Percentiles rank a stretch among this genome's conserved stretches.
These are phyloP conservation scores for Halocaridina rubra DNA, from an alignment of 2,888 invertebrate genomes.

Conservation along the genomic window DNA sequence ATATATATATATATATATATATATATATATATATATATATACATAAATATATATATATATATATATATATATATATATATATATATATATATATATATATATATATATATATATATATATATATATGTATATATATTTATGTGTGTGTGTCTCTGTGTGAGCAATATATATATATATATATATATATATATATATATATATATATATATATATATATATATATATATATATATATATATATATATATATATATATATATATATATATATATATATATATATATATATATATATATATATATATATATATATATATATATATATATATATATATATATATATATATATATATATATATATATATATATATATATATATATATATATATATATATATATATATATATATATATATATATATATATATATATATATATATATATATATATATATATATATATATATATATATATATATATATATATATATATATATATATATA, in stretches of 20 bases:
- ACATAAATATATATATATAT: not conserved
- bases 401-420: not conserved
- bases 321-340: conserved; percentile 21
- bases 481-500: conserved; percentile 13
- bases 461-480: conserved; percentile 1
- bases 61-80: not conserved
- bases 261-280: not conserved
- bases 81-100: not conserved
- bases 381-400: not conserved
- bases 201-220: not conserved
- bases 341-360: conserved; percentile 18
- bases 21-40: not conserved
- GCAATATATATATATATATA: not conserved
- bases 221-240: not conserved
- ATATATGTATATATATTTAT: not conserved
- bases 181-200: not conserved
- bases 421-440: not conserved
- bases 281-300: not conserved
- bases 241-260: not conserved
- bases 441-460: conserved; percentile 13
- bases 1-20: not conserved
- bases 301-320: conserved; percentile 13
- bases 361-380: conserved; percentile 1
- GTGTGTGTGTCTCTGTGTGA: not conserved
- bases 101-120: not conserved